Base-by-base conservation (phyloP, 2,888 invertebrate genomes). In the Tribolium freemani region DNA sequence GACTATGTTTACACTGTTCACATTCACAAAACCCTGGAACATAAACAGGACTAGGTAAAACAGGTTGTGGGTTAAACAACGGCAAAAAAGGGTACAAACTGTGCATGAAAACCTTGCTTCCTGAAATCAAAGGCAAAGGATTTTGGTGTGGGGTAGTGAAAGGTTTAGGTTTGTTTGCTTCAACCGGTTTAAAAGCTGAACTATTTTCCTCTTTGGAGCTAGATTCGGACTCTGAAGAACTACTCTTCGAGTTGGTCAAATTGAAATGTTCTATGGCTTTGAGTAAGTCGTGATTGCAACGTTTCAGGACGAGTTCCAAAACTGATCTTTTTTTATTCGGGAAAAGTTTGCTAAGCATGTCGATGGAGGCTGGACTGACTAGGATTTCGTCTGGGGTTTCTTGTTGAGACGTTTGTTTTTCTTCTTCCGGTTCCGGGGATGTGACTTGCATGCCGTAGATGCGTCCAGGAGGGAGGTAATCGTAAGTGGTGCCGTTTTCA, bases 251-350 rank as follows among this genome's bases (percentile, higher is more conserved):
- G 16, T 68, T 68, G 13, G 77, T 83, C 26, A 83, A 64, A 76
- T 91, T 91, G 82, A 96, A 95, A 82, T 96, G 96, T 83, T 96
- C 96, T 64, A 97, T 96, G 5, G 96, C 95, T 79, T 94, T 94
- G 9, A 97, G 89, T 56, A 98, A 87, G 84, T 98, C 97, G 77
- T 97, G 95, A 83, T 96, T 96, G 85, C 97, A 97, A 38, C 96
- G 91, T 77, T 96, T 94, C 51, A 98, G 88, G n/a, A 97, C 96
- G 77, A 97, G 87, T 84, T 98, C 96, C 60, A 98, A 87, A 0
- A 97, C 96, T 0, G 95, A 92, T 0, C 94, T 89, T 84, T 96
- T 96, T 81, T 96, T 94, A 80, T 94, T 95, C 0, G 97, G 97
- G 84, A 98, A 98, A 38, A 98, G 88, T 77, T 95, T 92, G 8